Evolutionary conservation across 1,140 invertebrate species (phyloP), one percentile per base, ranked within the genome.

Genomic region (Parapsyche elsis): DNA sequence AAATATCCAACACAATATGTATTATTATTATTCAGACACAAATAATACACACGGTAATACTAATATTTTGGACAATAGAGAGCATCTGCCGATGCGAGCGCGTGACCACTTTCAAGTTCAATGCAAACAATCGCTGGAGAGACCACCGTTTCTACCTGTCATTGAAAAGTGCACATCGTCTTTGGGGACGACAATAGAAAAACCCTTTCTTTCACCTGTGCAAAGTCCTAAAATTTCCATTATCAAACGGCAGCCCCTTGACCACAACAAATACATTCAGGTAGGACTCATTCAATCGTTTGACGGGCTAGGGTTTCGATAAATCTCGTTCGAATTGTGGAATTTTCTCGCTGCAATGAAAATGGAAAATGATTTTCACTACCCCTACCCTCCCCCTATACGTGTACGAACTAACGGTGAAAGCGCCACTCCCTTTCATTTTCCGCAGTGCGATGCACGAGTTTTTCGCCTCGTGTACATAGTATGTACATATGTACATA

Each of bases 381-480:
- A 71, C 80, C 81, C 71, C 71, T 23, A 16, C 1, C 24, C 64
- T 9, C 21, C 64, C 7, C 5, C 23, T 24, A 9, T 23, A 24
- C 24, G n/a, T n/a, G n/a, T n/a, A 67, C 64, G 76, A 45, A 53
- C 53, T 73, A 81, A 75, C 79, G 81, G 81, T 79, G 81, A 83
- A 83, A 83, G 81, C 81, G 79, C 71, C 81, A 83, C 81, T 83
- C 81, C 81, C 81, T 83, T 83, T 83, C 81, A 83, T 83, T 83
- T 83, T 79, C 81, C 81, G 76, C 81, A 82, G 53, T 78, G 78
- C 81, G 78, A 82, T 80, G 79, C 81, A 71, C 70, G 71, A 76
- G 73, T 80, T 80, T 80, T 76, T 80, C 64, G 24, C 24, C 64
- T 10, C 57, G 14, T 71, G 30, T 38, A 16, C 12, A 14, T 26